A percentile compares a stretch with the other conserved stretches of the same genome.
Evolutionary conservation across 2,797 vertebrate species (phyloP).

Genomic region (Etheostoma perlongum): DNA sequence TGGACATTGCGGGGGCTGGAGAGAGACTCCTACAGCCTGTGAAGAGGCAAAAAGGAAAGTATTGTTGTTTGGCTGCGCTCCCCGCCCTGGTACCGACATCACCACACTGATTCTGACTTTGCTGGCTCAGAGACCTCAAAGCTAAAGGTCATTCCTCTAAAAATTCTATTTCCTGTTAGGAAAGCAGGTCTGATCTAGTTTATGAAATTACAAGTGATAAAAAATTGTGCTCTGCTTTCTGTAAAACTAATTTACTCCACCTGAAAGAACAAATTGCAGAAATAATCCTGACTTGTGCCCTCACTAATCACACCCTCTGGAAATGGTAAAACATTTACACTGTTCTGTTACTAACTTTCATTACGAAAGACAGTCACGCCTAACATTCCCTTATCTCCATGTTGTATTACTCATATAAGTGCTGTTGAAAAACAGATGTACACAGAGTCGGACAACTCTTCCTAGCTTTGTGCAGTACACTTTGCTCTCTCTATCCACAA

Average conservation of each 20-base stretch:
- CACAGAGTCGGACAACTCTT: neutral
- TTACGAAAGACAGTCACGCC: constrained; percentile 57
- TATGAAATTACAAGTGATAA: constrained; percentile 2
- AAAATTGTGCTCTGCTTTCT: neutral
- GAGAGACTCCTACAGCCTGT: constrained; percentile 66
- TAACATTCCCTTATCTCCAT: constrained; percentile 47
- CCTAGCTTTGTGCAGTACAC: neutral
- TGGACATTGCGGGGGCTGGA: constrained; percentile 63
- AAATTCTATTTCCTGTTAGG: constrained; percentile 17
- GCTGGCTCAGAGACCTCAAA: constrained; percentile 51
- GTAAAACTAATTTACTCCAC: neutral
- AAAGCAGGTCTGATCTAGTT: constrained; percentile 10
- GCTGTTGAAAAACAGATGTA: constrained; percentile 15
- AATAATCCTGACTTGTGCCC: constrained; percentile 12
- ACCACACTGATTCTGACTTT: constrained; percentile 59
- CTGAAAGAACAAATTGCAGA: constrained; percentile 17
- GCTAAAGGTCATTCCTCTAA: constrained; percentile 43
- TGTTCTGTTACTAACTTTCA: constrained; percentile 8
- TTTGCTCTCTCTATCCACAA: constrained; percentile 1
- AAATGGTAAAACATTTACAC: constrained; percentile 75
- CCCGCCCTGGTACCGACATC: constrained; percentile 81
- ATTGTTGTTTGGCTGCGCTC: constrained; percentile 72
- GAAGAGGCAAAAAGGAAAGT: constrained; percentile 72
- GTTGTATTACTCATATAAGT: constrained; percentile 53
- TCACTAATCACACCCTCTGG: constrained; percentile 38